Evolutionary conservation across 2,113 vertebrate species (phyloP), one percentile per base, ranked within the genome.

Genomic region (Amphilophus citrinellus): DNA sequence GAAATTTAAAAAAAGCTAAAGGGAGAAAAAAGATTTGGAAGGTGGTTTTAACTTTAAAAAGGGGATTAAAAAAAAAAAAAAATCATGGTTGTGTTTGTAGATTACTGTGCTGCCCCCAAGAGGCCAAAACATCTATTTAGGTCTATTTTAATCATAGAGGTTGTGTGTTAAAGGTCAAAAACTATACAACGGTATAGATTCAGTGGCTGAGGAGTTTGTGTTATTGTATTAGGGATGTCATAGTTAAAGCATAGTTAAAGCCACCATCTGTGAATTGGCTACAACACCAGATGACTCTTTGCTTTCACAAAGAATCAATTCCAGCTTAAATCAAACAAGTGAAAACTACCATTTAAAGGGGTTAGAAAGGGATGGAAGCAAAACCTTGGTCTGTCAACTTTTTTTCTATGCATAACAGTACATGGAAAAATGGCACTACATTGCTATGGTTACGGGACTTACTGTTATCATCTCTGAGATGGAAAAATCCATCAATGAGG

Each of bases 401-500:
- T 47, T 27, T 44, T 61, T 61, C 15, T 14, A 83, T 5, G 3
- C n/a, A n/a, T 73, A 3, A 35, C 47, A 35, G 47, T 53, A 73
- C 68, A n/a, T n/a, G 10, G 27, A n/a, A 9, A 73, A 73, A 73
- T 32, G 24, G 17, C 15, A 42, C 11, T 27, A 14, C 2, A n/a
- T 58, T 53, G 22, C 22, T 24, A 10, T 17, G 14, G 15, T 24
- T 53, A 3, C 3, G 3, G 22, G 35, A 39, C 78, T 2, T 78
- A 98, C 98, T 97, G 5, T 95, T 95, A 84, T 95, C 94, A 53
- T 96, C 94, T 84, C 94, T 94, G 5, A 97, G 96, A 87, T 96
- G 96, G 95, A 98, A 98, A 93, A 97, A 95, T 0, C 97, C 97
- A 5, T 98, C 98, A 15, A 98, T 95, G 87, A 99, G 94, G 8